phyloP scores from a whole-genome alignment of 2,113 vertebrate species.

The Sarotherodon lohbergeri region DNA sequence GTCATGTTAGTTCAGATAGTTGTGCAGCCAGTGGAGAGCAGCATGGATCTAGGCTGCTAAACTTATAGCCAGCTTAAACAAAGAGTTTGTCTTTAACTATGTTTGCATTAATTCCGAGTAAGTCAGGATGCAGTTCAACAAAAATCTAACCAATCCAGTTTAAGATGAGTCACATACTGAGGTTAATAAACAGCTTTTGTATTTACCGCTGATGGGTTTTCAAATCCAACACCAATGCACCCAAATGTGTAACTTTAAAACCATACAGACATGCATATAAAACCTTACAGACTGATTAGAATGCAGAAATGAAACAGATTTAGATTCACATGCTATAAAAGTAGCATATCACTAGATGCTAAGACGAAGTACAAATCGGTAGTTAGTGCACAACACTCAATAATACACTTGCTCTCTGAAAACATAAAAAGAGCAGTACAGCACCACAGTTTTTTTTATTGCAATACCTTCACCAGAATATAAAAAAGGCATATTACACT shows the following conservation, averaged over 20 bases:
- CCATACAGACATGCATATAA: not conserved
- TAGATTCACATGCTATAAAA: not conserved
- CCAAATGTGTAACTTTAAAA: not conserved
- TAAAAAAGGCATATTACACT: not conserved
- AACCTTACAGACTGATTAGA: not conserved
- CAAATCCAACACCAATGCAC: not conserved
- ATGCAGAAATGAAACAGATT: not conserved
- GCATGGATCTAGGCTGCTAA: not conserved
- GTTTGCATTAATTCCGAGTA: not conserved
- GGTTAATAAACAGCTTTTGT: not conserved
- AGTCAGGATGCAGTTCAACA: not conserved
- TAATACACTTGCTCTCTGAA: not conserved
- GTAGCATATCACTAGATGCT: not conserved
- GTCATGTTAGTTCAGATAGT: not conserved
- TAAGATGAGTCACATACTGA: not conserved
- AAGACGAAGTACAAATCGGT: not conserved
- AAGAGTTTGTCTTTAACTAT: not conserved
- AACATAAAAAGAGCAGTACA: not conserved
- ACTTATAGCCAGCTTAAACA: not conserved
- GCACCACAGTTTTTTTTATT: not conserved
- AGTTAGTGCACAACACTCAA: not conserved
- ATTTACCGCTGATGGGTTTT: not conserved
- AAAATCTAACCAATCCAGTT: not conserved
- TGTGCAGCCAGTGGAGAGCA: not conserved
- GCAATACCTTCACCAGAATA: not conserved